Conservation (phyloP, 2,113 vertebrate genomes). For the Amia ocellicauda region DNA sequence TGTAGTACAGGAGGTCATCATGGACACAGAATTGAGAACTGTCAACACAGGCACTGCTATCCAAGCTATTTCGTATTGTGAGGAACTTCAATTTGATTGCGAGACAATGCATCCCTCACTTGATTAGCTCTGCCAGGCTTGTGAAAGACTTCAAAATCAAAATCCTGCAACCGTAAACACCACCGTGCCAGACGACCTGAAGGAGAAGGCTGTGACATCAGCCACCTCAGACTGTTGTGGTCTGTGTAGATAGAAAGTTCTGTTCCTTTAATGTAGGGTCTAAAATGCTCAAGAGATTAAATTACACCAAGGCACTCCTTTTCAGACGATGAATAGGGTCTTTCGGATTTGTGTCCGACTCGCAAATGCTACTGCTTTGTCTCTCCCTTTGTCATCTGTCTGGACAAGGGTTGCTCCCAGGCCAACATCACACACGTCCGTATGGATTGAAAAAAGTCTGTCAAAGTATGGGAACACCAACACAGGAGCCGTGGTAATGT, state of each 20-base stretch:
- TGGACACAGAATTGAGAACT: too few species aligned
- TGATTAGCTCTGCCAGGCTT: slow-evolving; percentile 8
- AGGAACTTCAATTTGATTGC: too few species aligned
- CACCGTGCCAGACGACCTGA: not conserved
- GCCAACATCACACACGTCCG: slow-evolving; percentile 2
- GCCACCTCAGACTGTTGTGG: slow-evolving; percentile 14
- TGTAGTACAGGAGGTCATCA: too few species aligned
- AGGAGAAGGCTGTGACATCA: slow-evolving; percentile 8
- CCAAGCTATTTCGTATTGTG: too few species aligned
- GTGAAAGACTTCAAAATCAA: slow-evolving; percentile 10
- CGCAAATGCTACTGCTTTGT: slow-evolving; percentile 3
- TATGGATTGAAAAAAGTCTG: slow-evolving; percentile 8
- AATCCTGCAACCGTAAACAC: slow-evolving; percentile 14
- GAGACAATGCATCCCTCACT: slow-evolving; percentile 15
- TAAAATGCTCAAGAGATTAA: slow-evolving; percentile 21
- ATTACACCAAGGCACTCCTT: slow-evolving; percentile 14
- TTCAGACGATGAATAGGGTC: not conserved
- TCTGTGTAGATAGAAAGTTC: slow-evolving; percentile 21
- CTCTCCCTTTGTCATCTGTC: not conserved
- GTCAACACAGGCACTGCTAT: too few species aligned
- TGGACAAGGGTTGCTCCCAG: slow-evolving; percentile 17
- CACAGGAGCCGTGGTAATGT: slow-evolving; percentile 3
- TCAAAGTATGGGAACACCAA: slow-evolving; percentile 19
- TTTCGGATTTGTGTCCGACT: slow-evolving; percentile 6
- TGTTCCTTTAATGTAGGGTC: slow-evolving; percentile 8